Base-by-base conservation (phyloP, 1,140 invertebrate species). In the Melanaphis sacchari region DNA sequence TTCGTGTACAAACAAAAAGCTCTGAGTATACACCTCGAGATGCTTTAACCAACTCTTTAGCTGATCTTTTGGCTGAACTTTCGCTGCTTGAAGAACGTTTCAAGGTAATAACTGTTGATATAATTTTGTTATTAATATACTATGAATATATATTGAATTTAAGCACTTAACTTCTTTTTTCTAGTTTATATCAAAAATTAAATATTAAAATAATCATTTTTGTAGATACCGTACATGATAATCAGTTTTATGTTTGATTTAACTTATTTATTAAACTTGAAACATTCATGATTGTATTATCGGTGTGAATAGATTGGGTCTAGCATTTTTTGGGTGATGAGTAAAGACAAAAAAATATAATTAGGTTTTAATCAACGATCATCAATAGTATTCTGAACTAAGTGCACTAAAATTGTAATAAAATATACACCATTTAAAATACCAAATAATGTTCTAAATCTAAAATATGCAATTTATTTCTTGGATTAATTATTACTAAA, bases 81-180 rank as follows among this genome's bases (percentile, higher is more conserved):
- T 99, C 99, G 0, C 96, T 99, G 1, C 97, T 99, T 94, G 99
- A 99, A 95, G 99, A 99, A 96, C 96, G 99, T 95, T 99, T 99
- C 95, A 98, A 98, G 96, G 98, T 95, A 93, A 26, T 89, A 24
- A 15, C 5, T 66, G 4, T 66, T n/a, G 31, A 1, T n/a, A 66
- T n/a, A 76, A 18, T 18, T n/a, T 18, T n/a, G 36, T 9, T n/a
- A 76, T n/a, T 76, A 18, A 76, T 76, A 76, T 66, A 0, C 5
- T n/a, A n/a, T 66, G 11, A 2, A n/a, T n/a, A 36, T 76, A n/a
- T n/a, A n/a, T 76, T 36, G n/a, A n/a, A 76, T 76, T 76, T 76
- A 15, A n/a, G 36, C 31, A 66, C 31, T 66, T 0, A 15, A 66
- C 15, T n/a, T 1, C 31, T 4, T n/a, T 66, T 66, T 66, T n/a